Conservation (phyloP, 2,113 vertebrate species). For the Forbesichthys agassizii region DNA sequence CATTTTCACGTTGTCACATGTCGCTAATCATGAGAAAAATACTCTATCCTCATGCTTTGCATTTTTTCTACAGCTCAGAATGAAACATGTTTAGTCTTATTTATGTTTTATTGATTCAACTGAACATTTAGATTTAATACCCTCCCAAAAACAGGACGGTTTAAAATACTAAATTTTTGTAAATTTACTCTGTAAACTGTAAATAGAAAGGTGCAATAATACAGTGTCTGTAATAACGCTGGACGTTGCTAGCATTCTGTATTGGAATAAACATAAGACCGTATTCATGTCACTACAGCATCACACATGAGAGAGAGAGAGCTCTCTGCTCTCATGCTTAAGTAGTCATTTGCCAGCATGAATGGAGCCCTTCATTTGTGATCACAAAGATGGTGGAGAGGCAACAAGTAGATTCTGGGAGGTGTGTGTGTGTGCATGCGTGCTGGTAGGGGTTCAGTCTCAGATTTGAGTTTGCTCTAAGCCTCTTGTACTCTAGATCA, state of each 20-base stretch:
- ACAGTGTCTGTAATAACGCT: neutral
- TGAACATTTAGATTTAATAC: neutral
- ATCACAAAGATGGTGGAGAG: slow-evolving; percentile 60
- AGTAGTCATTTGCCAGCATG: slow-evolving; percentile 75
- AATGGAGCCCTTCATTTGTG: slow-evolving; percentile 67
- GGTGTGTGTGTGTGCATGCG: slow-evolving; percentile 2
- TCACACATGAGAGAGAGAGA: slow-evolving; percentile 46
- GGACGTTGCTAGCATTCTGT: neutral
- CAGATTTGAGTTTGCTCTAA: slow-evolving; percentile 71
- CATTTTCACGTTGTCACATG: neutral
- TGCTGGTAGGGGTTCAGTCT: slow-evolving; percentile 54
- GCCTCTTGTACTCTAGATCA: slow-evolving; percentile 58
- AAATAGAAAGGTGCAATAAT: too few relatives aligned
- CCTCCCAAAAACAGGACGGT: too few relatives aligned
- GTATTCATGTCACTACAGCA: slow-evolving; percentile 56
- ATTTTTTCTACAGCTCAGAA: neutral
- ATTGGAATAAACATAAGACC: slow-evolving; percentile 38
- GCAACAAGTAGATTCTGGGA: slow-evolving; percentile 31
- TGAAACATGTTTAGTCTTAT: neutral
- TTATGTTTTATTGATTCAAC: neutral
- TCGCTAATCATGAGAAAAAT: slow-evolving; percentile 23
- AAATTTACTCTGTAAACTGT: too few relatives aligned
- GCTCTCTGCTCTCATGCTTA: slow-evolving; percentile 77
- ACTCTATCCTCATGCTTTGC: too few relatives aligned
- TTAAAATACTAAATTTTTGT: too few relatives aligned